Percentiles rank a stretch among this genome's conserved stretches.
Evolutionary conservation across 2,888 invertebrate species (phyloP).

Genomic region (Luperina testacea): DNA sequence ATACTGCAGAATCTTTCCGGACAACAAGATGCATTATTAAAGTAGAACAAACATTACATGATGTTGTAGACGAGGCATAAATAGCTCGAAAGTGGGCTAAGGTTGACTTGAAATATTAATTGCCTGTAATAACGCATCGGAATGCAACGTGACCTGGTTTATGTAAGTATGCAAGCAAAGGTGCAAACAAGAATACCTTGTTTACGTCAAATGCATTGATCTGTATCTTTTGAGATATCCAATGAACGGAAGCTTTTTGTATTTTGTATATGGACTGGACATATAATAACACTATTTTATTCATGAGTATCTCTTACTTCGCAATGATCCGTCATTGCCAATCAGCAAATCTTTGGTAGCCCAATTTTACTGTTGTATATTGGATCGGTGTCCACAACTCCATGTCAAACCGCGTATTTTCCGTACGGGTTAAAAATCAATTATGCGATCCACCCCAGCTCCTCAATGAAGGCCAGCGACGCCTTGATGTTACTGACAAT

Average conservation of each 20-base stretch:
- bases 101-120: constrained; percentile 61
- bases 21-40: constrained; percentile 4
- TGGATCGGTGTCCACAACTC: too few relatives aligned
- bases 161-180: constrained; percentile 3
- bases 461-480: too few relatives aligned
- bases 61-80: constrained; percentile 35
- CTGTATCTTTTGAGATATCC: constrained; percentile 3
- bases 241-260: neutral
- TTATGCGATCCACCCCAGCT: too few relatives aligned
- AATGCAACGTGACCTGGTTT: constrained; percentile 56
- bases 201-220: constrained; percentile 22
- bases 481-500: too few relatives aligned
- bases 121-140: constrained; percentile 49
- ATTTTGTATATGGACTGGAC: neutral
- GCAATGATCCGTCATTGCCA: too few relatives aligned
- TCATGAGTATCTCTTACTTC: too few relatives aligned
- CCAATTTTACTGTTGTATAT: too few relatives aligned
- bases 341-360: too few relatives aligned
- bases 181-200: constrained; percentile 34
- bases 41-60: constrained; percentile 15
- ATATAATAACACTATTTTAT: neutral
- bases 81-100: constrained; percentile 46
- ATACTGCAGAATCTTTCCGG: neutral
- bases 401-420: too few relatives aligned
- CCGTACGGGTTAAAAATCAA: too few relatives aligned